A percentile compares a stretch with the other conserved stretches of the same genome.
phyloP scores from a whole-genome alignment of 2,113 vertebrate genomes.

The Heteronetta atricapilla region DNA sequence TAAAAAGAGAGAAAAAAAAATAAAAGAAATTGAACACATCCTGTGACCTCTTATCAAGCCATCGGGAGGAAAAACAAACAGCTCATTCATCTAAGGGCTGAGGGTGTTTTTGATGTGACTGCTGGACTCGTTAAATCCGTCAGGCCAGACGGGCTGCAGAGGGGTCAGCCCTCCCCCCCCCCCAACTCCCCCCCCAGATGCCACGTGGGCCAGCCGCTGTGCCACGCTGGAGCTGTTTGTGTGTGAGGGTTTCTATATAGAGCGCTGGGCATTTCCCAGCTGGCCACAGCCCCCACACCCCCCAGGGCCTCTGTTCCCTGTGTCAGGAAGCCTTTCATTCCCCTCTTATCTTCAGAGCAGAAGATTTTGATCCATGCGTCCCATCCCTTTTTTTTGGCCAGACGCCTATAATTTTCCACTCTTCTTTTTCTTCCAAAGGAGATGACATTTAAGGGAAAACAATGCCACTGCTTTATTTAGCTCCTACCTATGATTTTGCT shows the following conservation, averaged over 20 bases:
- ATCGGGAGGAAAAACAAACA: constrained; percentile 63
- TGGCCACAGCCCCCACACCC: rapidly evolving
- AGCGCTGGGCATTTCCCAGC: not conserved
- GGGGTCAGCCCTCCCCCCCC: not conserved
- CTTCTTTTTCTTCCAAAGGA: not conserved
- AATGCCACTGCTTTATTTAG: constrained; percentile 23
- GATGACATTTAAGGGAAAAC: constrained; percentile 22
- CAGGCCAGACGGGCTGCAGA: not conserved
- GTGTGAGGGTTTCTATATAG: not conserved
- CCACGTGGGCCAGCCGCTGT: not conserved
- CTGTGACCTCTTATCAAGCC: constrained; percentile 86
- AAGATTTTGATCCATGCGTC: not conserved
- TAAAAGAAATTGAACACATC: constrained; percentile 80
- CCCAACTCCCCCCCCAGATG: not conserved
- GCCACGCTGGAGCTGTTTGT: not conserved
- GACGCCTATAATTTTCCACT: constrained; percentile 6
- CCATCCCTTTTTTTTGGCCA: not conserved
- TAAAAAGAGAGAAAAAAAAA: constrained; percentile 40
- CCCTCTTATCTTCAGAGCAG: constrained; percentile 41
- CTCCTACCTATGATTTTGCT: not conserved
- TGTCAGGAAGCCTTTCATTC: constrained; percentile 42
- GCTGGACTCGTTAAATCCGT: not conserved
- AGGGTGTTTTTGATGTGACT: constrained; percentile 52
- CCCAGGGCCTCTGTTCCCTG: not conserved
- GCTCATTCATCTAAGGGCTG: constrained; percentile 35